A percentile compares a stretch with the other conserved stretches of the same genome.
These are phyloP conservation scores for Drosophila cognata DNA, from an alignment of 2,888 invertebrate genomes.

Conservation along the genomic window DNA sequence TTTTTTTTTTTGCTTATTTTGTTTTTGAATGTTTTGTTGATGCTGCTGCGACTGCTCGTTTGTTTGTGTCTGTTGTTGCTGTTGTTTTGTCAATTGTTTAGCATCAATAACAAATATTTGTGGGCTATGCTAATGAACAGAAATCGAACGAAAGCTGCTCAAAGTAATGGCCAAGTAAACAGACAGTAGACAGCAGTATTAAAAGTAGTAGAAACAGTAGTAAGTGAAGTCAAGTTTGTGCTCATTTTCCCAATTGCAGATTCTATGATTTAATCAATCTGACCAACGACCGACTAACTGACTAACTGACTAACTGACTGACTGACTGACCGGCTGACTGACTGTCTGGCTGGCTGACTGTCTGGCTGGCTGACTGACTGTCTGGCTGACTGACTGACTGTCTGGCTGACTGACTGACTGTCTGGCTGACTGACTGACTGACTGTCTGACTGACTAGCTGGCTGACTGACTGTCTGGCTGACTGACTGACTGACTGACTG, in stretches of 20 bases:
- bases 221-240: constrained; percentile 2
- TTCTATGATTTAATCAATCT: constrained; percentile 18
- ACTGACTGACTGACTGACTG: constrained; percentile 25
- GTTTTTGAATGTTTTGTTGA: constrained; percentile 21
- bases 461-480: constrained; percentile 25
- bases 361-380: no score
- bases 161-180: constrained; percentile 13
- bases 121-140: constrained; percentile 69
- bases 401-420: not conserved
- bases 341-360: no score
- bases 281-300: not conserved
- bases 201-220: not conserved
- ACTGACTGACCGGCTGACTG: no score
- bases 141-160: constrained; percentile 54
- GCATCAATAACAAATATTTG: constrained; percentile 74
- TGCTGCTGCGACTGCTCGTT: constrained; percentile 30
- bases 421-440: not conserved
- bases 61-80: constrained; percentile 41
- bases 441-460: constrained; percentile 38
- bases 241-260: not conserved
- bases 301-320: no score
- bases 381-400: not conserved
- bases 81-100: constrained; percentile 59
- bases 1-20: constrained; percentile 35
- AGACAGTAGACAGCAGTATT: not conserved